Conservation (phyloP, 2,888 invertebrate species). For the Bimastos eiseni region DNA sequence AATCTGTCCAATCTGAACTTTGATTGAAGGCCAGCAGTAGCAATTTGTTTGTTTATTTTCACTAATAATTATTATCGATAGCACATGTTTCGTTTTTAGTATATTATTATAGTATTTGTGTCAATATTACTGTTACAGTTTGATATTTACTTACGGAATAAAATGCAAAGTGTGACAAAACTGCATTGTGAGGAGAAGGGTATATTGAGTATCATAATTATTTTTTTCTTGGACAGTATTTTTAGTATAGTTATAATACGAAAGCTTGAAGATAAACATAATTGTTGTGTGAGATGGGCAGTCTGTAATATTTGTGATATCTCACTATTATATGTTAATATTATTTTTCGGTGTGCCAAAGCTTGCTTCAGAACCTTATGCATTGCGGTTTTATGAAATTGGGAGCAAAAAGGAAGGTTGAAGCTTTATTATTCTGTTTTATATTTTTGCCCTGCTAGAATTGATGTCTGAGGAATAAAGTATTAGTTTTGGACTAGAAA, state of each 20-base stretch:
- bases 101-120: neutral
- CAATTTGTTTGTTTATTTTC: neutral
- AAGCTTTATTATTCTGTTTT: neutral
- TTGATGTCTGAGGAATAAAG: neutral
- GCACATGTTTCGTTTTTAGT: neutral
- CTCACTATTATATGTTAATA: neutral
- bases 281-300: neutral
- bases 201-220: neutral
- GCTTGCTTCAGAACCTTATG: neutral
- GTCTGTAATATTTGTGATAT: neutral
- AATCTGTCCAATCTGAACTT: too few species aligned
- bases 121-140: neutral
- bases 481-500: neutral
- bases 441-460: neutral
- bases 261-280: neutral
- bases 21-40: neutral
- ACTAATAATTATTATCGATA: neutral
- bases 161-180: neutral
- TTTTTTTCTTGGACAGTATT: neutral
- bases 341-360: neutral
- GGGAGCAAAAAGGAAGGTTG: neutral
- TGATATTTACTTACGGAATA: neutral
- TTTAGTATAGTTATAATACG: neutral
- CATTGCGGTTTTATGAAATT: neutral
- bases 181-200: neutral